phyloP scores from a whole-genome alignment of 2,888 invertebrate species.

The Yponomeuta malinellus region DNA sequence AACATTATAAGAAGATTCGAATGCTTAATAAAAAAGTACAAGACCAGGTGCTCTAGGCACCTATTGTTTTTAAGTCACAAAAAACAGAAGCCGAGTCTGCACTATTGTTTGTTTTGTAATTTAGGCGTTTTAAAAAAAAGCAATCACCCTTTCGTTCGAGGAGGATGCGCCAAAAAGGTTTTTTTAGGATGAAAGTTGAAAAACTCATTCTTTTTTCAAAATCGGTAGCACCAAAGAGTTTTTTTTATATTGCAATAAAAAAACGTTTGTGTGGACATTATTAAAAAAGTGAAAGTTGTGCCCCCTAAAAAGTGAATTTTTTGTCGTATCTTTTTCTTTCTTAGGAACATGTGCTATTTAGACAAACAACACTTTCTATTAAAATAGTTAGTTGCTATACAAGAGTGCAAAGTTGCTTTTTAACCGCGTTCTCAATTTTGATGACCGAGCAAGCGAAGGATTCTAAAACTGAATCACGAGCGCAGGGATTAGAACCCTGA shows the following conservation, averaged over 20 bases:
- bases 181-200: slow-evolving; percentile 24
- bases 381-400: no score
- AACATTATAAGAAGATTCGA: slow-evolving; percentile 47
- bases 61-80: slow-evolving; percentile 44
- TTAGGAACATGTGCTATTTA: not conserved
- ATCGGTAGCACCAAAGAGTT: slow-evolving; percentile 42
- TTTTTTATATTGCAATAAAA: slow-evolving; percentile 26
- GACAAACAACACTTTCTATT: no score
- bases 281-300: slow-evolving; percentile 53
- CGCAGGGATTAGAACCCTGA: no score
- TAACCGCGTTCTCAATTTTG: no score
- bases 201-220: slow-evolving; percentile 35
- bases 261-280: slow-evolving; percentile 29
- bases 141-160: slow-evolving; percentile 44
- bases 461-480: no score
- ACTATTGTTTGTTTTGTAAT: slow-evolving; percentile 58
- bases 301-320: not conserved
- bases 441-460: no score
- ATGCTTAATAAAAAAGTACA: slow-evolving; percentile 42
- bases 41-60: slow-evolving; percentile 60
- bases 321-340: not conserved
- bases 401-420: no score
- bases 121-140: slow-evolving; percentile 36
- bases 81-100: slow-evolving; percentile 25
- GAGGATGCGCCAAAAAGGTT: slow-evolving; percentile 14